phyloP scores from a whole-genome alignment of 2,888 invertebrate species.

The Thymelicus acteon region DNA sequence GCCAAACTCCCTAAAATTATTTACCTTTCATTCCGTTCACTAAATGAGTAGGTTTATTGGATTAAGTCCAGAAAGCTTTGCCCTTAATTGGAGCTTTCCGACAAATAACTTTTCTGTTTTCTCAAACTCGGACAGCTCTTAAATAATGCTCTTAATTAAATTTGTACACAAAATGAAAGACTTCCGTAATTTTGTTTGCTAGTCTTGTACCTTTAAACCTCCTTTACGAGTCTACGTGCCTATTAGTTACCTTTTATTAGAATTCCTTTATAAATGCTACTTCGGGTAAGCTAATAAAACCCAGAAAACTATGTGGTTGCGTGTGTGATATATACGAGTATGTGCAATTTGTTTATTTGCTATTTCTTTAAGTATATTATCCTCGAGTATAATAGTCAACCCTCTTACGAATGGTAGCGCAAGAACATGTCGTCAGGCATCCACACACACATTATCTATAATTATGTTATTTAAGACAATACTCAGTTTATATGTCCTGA shows the following conservation, averaged over 20 bases:
- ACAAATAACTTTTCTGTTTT: conserved; percentile 83
- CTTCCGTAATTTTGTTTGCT: conserved; percentile 55
- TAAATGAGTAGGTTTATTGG: conserved; percentile 84
- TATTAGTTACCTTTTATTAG: conserved; percentile 35
- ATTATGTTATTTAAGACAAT: too few relatives aligned
- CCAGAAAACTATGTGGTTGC: not conserved
- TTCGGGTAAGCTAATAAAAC: not conserved
- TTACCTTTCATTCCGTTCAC: conserved; percentile 80
- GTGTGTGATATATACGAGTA: too few relatives aligned
- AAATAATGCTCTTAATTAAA: conserved; percentile 79
- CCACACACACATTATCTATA: too few relatives aligned
- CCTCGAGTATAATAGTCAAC: too few relatives aligned
- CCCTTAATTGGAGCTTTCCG: conserved; percentile 83
- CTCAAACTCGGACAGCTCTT: conserved; percentile 80
- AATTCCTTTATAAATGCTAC: not conserved
- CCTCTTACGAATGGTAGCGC: too few relatives aligned
- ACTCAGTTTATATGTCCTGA: too few relatives aligned
- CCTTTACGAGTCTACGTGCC: conserved; percentile 38
- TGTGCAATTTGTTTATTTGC: too few relatives aligned
- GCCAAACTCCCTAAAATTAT: conserved; percentile 72
- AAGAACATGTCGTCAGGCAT: too few relatives aligned
- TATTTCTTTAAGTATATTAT: too few relatives aligned
- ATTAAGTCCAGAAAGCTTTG: conserved; percentile 82
- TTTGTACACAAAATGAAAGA: conserved; percentile 66
- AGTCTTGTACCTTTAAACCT: conserved; percentile 43